Conservation (phyloP, 2,797 vertebrate genomes). For the Parauchenoglanis ngamensis region DNA sequence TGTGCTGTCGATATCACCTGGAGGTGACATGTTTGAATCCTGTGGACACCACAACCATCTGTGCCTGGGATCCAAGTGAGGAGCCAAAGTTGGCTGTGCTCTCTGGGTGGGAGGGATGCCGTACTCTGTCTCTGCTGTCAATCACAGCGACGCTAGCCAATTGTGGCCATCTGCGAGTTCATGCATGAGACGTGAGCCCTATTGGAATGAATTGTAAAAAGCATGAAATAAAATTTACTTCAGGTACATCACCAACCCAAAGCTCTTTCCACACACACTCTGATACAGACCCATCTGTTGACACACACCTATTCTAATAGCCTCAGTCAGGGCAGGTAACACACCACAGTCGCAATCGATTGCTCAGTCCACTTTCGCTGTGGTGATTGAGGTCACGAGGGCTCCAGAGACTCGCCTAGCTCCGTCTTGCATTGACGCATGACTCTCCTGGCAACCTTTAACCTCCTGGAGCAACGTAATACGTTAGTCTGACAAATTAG, state of each 20-base stretch:
- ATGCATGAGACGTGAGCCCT: background rate
- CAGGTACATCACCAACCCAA: constrained; percentile 1
- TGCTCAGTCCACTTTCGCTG: constrained; percentile 62
- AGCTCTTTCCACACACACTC: background rate
- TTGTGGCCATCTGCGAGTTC: background rate
- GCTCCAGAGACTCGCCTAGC: constrained; percentile 54
- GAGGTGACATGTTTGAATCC: background rate
- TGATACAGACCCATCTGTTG: constrained; percentile 10
- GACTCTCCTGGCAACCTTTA: constrained; percentile 54
- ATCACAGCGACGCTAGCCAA: background rate
- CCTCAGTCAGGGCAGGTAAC: constrained; percentile 20
- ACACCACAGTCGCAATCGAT: constrained; percentile 64
- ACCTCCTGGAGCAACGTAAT: constrained; percentile 61
- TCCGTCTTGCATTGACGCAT: constrained; percentile 54
- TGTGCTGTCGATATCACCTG: background rate
- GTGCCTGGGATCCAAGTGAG: background rate
- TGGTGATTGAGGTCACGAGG: constrained; percentile 72
- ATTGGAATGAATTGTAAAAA: background rate
- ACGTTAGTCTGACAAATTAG: constrained; percentile 61
- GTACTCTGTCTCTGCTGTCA: background rate
- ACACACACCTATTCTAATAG: constrained; percentile 35
- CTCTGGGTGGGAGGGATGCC: background rate
- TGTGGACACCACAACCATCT: background rate
- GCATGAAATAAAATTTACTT: background rate
- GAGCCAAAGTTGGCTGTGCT: background rate